These are phyloP conservation scores for Torymus tubicola DNA, from an alignment of 2,888 invertebrate genomes.

Conservation along the genomic window DNA sequence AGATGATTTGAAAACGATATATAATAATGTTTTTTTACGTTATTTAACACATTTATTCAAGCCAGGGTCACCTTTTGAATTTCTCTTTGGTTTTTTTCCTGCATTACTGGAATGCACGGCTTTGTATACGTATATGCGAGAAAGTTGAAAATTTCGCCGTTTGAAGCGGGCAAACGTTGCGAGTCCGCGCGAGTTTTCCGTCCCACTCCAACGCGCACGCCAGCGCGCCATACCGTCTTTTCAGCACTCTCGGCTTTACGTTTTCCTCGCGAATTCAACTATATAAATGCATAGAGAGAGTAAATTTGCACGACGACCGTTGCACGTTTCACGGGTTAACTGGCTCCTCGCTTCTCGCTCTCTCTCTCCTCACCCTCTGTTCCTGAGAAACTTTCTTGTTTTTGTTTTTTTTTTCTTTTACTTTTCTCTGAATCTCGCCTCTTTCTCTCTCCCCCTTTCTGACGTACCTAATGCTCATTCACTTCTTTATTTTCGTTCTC, in stretches of 20 bases:
- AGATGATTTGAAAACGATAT: too few species aligned
- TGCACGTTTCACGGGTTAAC: conserved; percentile 53
- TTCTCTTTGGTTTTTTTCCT: neutral
- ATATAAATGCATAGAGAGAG: conserved; percentile 57
- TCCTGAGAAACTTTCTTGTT: conserved; percentile 15
- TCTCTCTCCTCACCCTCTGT: conserved; percentile 9
- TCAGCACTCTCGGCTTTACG: conserved; percentile 38
- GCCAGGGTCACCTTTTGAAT: neutral
- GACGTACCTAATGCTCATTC: conserved; percentile 13
- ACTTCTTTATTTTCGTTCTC: conserved; percentile 31
- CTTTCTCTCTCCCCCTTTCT: neutral
- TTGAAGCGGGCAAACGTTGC: conserved; percentile 35
- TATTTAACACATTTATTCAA: conserved; percentile 5
- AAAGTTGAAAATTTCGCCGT: conserved; percentile 33
- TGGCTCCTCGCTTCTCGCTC: conserved; percentile 34
- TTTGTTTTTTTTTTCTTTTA: conserved; percentile 1
- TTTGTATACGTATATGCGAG: conserved; percentile 5
- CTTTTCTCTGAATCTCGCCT: neutral
- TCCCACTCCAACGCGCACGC: neutral
- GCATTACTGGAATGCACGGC: neutral
- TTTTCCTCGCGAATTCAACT: conserved; percentile 54
- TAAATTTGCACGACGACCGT: conserved; percentile 53
- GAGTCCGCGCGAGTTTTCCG: conserved; percentile 10
- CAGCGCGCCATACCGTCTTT: conserved; percentile 27
- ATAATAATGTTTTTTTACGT: neutral